Conservation (phyloP, 2,113 vertebrate genomes). For the Takifugu flavidus region DNA sequence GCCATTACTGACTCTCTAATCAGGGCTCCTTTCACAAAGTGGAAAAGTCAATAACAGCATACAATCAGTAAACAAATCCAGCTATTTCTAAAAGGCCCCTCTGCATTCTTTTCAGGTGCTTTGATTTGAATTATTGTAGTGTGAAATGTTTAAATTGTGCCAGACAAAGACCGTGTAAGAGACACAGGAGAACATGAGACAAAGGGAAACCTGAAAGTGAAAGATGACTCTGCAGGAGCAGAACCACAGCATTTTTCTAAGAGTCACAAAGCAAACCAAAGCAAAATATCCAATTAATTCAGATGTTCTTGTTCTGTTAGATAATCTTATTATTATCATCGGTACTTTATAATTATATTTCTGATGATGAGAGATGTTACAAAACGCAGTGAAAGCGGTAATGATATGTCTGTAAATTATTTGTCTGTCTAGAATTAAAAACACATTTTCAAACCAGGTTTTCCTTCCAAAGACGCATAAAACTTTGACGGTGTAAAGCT, state of each 20-base stretch:
- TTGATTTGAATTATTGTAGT: conserved; percentile 95
- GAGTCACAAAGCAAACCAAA: background rate
- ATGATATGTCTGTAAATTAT: background rate
- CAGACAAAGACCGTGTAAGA: conserved; percentile 94
- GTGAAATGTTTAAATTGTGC: conserved; percentile 94
- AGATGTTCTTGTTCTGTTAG: background rate
- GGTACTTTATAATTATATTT: background rate
- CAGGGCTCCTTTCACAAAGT: conserved; percentile 82
- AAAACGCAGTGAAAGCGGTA: background rate
- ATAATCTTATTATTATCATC: background rate
- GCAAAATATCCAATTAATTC: background rate
- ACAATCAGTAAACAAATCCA: conserved; percentile 90
- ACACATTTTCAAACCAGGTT: conserved; percentile 32
- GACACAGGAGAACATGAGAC: conserved; percentile 85
- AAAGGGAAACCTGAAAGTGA: conserved; percentile 69
- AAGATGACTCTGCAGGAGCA: background rate
- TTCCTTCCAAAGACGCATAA: background rate
- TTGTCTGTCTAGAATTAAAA: background rate
- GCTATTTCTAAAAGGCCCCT: conserved; percentile 78
- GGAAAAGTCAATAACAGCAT: conserved; percentile 83
- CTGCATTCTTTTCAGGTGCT: conserved; percentile 83
- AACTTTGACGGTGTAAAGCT: conserved; percentile 34
- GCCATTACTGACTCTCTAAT: conserved; percentile 62
- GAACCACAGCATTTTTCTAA: background rate
- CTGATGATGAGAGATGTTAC: background rate